Conservation (phyloP, 2,888 invertebrate species). For the Cordilura impudica region DNA sequence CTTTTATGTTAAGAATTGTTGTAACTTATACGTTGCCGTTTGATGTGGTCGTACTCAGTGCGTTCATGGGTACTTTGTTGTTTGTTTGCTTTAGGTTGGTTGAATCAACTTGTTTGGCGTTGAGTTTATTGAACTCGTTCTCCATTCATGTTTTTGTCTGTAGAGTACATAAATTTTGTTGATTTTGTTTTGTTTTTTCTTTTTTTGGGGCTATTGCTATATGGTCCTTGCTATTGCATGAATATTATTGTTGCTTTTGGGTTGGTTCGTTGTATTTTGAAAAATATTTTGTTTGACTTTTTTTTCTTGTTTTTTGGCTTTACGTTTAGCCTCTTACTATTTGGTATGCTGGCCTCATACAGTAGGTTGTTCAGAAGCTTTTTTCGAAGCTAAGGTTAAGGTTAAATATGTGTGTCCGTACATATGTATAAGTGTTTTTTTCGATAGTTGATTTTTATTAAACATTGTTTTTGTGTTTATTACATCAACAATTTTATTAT, state of each 20-base stretch:
- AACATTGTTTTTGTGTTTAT: too few species aligned
- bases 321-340: slow-evolving; percentile 38
- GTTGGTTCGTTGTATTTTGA: slow-evolving; percentile 43
- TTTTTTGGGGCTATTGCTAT: slow-evolving; percentile 27
- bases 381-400: slow-evolving; percentile 77
- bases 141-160: not conserved
- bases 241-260: slow-evolving; percentile 14
- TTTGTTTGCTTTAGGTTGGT: not conserved
- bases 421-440: too few species aligned
- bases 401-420: slow-evolving; percentile 64
- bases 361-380: slow-evolving; percentile 76
- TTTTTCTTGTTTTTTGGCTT: slow-evolving; percentile 23
- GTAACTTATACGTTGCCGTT: not conserved
- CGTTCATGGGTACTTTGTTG: slow-evolving; percentile 17
- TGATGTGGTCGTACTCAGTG: not conserved
- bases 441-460: too few species aligned
- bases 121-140: slow-evolving; percentile 21
- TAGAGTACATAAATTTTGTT: not conserved
- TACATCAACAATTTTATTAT: too few species aligned
- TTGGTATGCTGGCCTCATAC: slow-evolving; percentile 73
- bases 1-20: not conserved
- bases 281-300: too few species aligned
- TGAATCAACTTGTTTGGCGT: slow-evolving; percentile 8
- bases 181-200: not conserved
- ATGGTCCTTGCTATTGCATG: too few species aligned